Percentiles rank a stretch among this genome's conserved stretches.
Evolutionary conservation across 2,797 vertebrate genomes (phyloP).

Genomic region (Acipenser transmontanus): DNA sequence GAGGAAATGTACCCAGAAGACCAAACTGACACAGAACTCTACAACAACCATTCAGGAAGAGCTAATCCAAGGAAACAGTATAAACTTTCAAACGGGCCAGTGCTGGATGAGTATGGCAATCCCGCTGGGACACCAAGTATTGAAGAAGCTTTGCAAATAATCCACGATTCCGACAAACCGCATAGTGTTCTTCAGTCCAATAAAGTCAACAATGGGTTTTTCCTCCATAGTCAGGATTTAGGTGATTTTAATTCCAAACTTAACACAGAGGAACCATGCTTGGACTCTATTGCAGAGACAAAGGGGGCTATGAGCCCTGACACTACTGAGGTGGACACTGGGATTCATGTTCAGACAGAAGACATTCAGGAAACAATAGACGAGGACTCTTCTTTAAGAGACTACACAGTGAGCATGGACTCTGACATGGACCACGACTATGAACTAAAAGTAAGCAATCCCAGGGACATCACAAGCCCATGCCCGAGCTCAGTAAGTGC

Average conservation of each 20-base stretch:
- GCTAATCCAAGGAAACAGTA: conserved; percentile 32
- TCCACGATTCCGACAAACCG: conserved; percentile 74
- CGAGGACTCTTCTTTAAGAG: conserved; percentile 90
- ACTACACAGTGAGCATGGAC: conserved; percentile 90
- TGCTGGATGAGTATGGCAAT: conserved; percentile 68
- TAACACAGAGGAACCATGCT: conserved; percentile 47
- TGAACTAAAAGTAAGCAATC: conserved; percentile 61
- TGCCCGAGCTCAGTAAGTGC: conserved; percentile 75
- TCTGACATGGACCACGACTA: conserved; percentile 88
- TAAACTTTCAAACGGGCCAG: conserved; percentile 71
- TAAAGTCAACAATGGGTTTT: conserved; percentile 81
- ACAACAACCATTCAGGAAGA: conserved; percentile 22
- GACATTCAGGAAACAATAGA: conserved; percentile 92
- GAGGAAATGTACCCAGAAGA: conserved; percentile 70
- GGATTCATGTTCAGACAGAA: conserved; percentile 87
- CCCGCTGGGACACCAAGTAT: conserved; percentile 73
- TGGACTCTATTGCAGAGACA: conserved; percentile 67
- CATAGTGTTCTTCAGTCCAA: conserved; percentile 57
- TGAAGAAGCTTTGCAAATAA: conserved; percentile 87
- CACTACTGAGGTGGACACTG: conserved; percentile 87
- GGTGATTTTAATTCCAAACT: conserved; percentile 57
- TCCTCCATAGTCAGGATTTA: conserved; percentile 75
- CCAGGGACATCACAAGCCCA: conserved; percentile 68
- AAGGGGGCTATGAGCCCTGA: conserved; percentile 75
- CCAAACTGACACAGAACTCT: conserved; percentile 41